Percentiles rank a stretch among this genome's conserved stretches.
Evolutionary conservation across 2,113 vertebrate genomes (phyloP).

Genomic region (Sceloporus tristichus): DNA sequence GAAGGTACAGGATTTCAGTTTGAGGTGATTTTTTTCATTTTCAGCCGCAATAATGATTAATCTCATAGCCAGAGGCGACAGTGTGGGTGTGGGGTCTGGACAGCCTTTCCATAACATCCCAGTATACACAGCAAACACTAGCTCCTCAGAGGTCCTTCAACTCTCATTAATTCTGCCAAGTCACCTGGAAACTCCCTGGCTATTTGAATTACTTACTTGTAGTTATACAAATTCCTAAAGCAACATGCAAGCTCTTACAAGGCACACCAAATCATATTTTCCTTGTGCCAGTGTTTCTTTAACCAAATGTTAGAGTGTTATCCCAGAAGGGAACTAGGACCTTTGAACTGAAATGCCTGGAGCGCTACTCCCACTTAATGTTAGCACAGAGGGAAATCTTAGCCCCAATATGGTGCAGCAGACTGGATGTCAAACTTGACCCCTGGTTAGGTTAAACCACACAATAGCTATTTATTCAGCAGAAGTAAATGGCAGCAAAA

Average conservation of each 20-base stretch:
- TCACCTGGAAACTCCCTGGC: neutral
- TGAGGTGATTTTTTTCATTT: neutral
- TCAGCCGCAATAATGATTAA: neutral
- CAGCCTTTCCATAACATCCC: slow-evolving; percentile 2
- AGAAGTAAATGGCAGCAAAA: neutral
- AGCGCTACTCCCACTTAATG: fast-evolving
- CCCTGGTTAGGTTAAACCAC: neutral
- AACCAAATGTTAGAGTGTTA: neutral
- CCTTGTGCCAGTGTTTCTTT: neutral
- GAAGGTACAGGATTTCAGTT: neutral
- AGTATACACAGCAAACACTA: neutral
- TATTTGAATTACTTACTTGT: slow-evolving; percentile 23
- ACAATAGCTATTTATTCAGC: neutral
- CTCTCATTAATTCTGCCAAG: neutral
- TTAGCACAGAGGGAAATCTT: neutral
- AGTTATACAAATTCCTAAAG: neutral
- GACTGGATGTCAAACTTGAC: neutral
- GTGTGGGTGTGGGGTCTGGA: too few relatives aligned
- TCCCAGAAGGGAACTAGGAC: neutral
- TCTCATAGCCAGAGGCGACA: neutral
- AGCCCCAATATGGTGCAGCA: neutral
- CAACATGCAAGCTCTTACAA: fast-evolving
- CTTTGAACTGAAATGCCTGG: fast-evolving
- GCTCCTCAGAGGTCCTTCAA: neutral
- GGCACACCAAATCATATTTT: neutral